phyloP scores from a whole-genome alignment of 2,113 vertebrate genomes.

The Saimiri boliviensis region DNA sequence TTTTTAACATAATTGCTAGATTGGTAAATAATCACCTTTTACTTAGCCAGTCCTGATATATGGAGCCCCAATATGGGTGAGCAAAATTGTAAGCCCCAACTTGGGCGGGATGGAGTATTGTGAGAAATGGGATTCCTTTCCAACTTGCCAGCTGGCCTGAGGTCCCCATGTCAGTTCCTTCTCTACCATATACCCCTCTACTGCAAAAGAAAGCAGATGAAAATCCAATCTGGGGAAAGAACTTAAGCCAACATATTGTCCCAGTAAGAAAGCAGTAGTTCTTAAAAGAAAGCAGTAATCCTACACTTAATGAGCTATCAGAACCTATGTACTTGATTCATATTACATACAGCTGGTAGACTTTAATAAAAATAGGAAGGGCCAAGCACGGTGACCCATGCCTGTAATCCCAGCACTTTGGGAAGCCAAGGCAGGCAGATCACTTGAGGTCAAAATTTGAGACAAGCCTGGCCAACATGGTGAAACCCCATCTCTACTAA shows the following conservation, averaged over 20 bases:
- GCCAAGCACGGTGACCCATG: accelerated
- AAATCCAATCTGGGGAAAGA: background rate
- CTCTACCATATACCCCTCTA: background rate
- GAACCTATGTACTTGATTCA: background rate
- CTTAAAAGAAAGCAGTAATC: background rate
- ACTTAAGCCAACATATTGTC: background rate
- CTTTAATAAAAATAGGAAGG: background rate
- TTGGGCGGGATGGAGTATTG: accelerated
- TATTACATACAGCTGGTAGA: background rate
- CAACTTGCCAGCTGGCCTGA: background rate
- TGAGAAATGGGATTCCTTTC: background rate
- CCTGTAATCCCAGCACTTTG: too few relatives aligned
- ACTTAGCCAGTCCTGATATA: background rate
- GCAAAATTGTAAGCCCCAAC: background rate
- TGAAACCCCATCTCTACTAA: too few relatives aligned
- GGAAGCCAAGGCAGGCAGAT: too few relatives aligned
- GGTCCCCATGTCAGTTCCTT: background rate
- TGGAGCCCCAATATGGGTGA: background rate
- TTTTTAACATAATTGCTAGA: background rate
- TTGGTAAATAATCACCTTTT: background rate
- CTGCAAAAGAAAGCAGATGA: background rate
- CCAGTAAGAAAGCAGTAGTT: background rate
- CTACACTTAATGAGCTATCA: background rate
- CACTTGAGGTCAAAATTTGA: too few relatives aligned
- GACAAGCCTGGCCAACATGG: too few relatives aligned